These are phyloP conservation scores for Tamias sibiricus DNA, from an alignment of 2,113 vertebrate species.

Conservation along the genomic window DNA sequence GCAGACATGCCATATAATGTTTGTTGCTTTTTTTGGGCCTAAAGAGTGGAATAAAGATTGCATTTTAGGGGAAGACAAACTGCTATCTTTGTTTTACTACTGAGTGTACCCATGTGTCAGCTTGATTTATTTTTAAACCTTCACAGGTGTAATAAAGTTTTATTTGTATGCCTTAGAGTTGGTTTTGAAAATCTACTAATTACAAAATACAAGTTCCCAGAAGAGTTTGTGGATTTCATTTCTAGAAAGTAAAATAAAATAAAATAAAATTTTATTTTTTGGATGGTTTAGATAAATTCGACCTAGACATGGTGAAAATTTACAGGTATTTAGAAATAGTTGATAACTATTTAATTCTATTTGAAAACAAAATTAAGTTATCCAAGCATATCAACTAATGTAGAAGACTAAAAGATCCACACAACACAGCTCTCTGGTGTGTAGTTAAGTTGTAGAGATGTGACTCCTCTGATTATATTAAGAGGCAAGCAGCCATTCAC, in stretches of 20 bases:
- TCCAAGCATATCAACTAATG: not conserved
- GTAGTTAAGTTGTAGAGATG: not conserved
- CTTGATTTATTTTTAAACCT: not conserved
- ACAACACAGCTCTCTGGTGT: not conserved
- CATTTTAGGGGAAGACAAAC: not conserved
- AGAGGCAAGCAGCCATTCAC: not conserved
- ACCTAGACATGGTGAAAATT: not conserved
- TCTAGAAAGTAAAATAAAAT: not conserved
- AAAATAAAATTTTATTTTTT: not conserved
- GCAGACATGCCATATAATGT: rapidly evolving
- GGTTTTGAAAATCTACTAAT: not conserved
- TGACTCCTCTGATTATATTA: not conserved
- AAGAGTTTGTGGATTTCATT: not conserved
- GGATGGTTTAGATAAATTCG: not conserved
- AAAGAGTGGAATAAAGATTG: not conserved
- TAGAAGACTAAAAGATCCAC: not conserved
- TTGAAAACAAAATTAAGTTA: not conserved
- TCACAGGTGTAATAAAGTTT: not conserved
- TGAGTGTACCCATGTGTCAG: not conserved
- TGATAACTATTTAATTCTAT: not conserved
- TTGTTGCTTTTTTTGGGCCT: not conserved
- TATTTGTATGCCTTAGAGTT: not conserved
- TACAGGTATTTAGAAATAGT: not conserved
- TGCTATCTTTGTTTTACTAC: not conserved
- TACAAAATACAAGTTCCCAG: not conserved